These are phyloP conservation scores for Shinisaurus crocodilurus DNA, from an alignment of 2,113 vertebrate species.

Conservation along the genomic window DNA sequence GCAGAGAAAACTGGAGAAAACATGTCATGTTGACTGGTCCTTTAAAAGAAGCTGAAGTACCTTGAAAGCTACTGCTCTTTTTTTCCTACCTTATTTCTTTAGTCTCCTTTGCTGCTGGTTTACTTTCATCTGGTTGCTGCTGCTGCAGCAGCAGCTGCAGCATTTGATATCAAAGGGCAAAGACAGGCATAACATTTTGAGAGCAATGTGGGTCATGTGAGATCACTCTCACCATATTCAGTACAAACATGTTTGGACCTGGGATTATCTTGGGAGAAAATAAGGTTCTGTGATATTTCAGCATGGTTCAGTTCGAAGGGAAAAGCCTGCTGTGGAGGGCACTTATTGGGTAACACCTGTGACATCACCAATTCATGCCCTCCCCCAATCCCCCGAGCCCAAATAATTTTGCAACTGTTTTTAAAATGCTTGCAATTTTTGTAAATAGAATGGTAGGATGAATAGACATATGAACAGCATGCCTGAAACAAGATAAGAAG, in stretches of 20 bases:
- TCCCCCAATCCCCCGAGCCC: too few species aligned
- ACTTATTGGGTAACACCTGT: not conserved
- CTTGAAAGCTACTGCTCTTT: constrained; percentile 59
- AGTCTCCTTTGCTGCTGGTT: constrained; percentile 64
- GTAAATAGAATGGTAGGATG: not conserved
- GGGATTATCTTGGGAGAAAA: not conserved
- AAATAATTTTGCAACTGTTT: not conserved
- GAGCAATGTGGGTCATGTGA: not conserved
- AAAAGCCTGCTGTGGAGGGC: not conserved
- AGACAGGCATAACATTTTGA: not conserved
- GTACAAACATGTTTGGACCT: not conserved
- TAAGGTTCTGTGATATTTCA: not conserved
- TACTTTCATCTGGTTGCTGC: constrained; percentile 79
- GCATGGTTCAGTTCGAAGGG: not conserved
- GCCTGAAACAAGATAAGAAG: not conserved
- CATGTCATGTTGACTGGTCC: constrained; percentile 31
- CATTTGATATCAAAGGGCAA: constrained; percentile 70
- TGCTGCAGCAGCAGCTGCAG: constrained; percentile 24
- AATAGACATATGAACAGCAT: not conserved
- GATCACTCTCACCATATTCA: not conserved
- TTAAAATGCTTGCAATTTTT: not conserved
- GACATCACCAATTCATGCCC: not conserved
- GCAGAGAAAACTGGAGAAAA: constrained; percentile 40
- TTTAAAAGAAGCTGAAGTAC: constrained; percentile 66
- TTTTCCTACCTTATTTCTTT: constrained; percentile 61